Evolutionary conservation across 2,797 vertebrate species (phyloP), one percentile per base, ranked within the genome.

Genomic region (Vultur gryphus): DNA sequence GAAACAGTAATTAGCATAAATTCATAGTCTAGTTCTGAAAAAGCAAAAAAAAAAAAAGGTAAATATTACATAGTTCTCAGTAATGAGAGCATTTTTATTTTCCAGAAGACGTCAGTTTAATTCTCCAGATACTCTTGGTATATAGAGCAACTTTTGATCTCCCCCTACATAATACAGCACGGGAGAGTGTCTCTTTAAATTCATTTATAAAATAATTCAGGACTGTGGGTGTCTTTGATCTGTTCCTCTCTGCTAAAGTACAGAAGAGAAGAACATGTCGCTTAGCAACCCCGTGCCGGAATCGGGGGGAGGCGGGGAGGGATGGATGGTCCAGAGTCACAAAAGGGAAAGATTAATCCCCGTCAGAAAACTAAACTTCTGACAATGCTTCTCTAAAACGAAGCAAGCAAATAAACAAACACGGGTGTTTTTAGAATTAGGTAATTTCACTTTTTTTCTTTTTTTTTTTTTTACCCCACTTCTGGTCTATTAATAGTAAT

Each of bases 141-240:
- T 19, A 90, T 14, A 57, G 55, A 87, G 57, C 66, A 93, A 94
- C 84, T 90, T 94, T 89, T 93, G 55, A 65, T 83, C 76, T 81
- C 64, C 46, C 64, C 13, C 31, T 75, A 49, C 55, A 29, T 84
- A 93, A 85, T 76, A 52, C n/a, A 62, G 66, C 57, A 62, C 12
- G 39, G 91, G 75, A 97, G 94, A 95, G 49, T 93, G 49, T 95
- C 66, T 97, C 86, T 97, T 97, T 94, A 93, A 93, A 94, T 97
- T 97, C 28, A 84, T 95, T 97, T 96, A 95, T 91, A 96, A 97
- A 97, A 94, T 96, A 94, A 97, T 95, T 97, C 95, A 87, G 86
- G 97, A 65, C 95, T 96, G 97, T 95, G 90, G 96, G 97, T 96
- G 96, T 96, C 95, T 98, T 96, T 96, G 96, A 97, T 97, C 78